Percentiles rank a stretch among this genome's conserved stretches.
Evolutionary conservation across 2,113 vertebrate species (phyloP).

Genomic region (Okapia johnstoni): DNA sequence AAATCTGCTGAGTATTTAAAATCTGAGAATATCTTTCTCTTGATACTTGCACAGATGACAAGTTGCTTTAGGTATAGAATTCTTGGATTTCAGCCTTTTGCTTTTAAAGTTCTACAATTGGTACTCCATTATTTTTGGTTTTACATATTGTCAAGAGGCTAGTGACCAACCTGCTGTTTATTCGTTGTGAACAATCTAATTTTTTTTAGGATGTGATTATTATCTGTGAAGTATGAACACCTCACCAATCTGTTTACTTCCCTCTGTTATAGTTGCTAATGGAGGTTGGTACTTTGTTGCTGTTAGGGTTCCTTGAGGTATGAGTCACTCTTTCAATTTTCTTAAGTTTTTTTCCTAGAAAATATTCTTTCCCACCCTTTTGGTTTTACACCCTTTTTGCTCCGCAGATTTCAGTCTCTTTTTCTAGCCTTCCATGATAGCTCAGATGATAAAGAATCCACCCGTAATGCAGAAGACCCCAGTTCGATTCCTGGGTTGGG

Average conservation of each 20-base stretch:
- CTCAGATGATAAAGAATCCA: neutral
- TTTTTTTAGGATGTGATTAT: neutral
- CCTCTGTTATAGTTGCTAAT: neutral
- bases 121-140: neutral
- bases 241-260: neutral
- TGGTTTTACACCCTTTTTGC: neutral
- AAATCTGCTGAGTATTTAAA: neutral
- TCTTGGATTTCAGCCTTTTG: neutral
- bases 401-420: neutral
- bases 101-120: neutral
- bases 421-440: neutral
- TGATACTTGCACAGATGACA: neutral
- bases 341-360: neutral
- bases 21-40: neutral
- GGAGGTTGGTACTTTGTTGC: too few relatives aligned
- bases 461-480: neutral
- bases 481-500: neutral
- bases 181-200: too few relatives aligned
- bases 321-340: neutral
- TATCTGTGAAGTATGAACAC: neutral
- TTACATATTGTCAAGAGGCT: neutral
- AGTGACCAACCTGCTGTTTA: neutral
- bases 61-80: neutral
- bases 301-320: neutral
- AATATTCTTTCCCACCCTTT: neutral